These are phyloP conservation scores for Pygocentrus nattereri DNA, from an alignment of 2,797 vertebrate species.

Conservation along the genomic window DNA sequence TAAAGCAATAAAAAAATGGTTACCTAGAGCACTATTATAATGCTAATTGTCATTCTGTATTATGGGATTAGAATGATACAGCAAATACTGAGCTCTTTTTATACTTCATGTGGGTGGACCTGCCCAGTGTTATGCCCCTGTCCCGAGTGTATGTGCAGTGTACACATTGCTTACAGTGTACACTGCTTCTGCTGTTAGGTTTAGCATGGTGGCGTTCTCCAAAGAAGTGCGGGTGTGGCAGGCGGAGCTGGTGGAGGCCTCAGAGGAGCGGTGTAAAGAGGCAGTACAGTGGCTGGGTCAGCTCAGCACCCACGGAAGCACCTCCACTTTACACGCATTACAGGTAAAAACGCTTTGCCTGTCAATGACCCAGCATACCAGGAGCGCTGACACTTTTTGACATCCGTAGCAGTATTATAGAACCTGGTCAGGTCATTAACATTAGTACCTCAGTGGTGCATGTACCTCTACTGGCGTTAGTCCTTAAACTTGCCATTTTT, in stretches of 20 bases:
- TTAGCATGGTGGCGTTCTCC: slow-evolving; percentile 83
- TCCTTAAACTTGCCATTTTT: no score
- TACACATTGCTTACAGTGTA: no score
- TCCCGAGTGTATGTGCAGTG: not conserved
- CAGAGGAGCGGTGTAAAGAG: slow-evolving; percentile 72
- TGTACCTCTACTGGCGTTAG: no score
- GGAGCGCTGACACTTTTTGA: slow-evolving; percentile 6
- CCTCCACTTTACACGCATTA: slow-evolving; percentile 79
- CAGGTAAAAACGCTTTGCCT: slow-evolving; percentile 67
- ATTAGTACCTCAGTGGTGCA: no score
- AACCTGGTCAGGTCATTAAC: no score
- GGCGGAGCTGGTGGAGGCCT: slow-evolving; percentile 72
- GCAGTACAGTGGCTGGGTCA: slow-evolving; percentile 80
- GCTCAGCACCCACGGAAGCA: slow-evolving; percentile 75
- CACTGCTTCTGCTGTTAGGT: slow-evolving; percentile 67
- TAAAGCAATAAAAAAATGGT: no score
- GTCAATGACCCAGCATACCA: not conserved
- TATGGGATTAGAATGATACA: no score
- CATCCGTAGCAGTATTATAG: not conserved
- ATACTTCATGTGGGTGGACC: no score
- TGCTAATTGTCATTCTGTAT: no score
- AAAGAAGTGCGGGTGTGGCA: slow-evolving; percentile 75
- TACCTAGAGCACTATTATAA: no score
- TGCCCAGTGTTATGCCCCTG: no score
- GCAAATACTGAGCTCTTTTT: no score